Percentiles rank a stretch among this genome's conserved stretches.
Evolutionary conservation across 2,888 invertebrate species (phyloP).

Genomic region (Perizoma affinitatum): DNA sequence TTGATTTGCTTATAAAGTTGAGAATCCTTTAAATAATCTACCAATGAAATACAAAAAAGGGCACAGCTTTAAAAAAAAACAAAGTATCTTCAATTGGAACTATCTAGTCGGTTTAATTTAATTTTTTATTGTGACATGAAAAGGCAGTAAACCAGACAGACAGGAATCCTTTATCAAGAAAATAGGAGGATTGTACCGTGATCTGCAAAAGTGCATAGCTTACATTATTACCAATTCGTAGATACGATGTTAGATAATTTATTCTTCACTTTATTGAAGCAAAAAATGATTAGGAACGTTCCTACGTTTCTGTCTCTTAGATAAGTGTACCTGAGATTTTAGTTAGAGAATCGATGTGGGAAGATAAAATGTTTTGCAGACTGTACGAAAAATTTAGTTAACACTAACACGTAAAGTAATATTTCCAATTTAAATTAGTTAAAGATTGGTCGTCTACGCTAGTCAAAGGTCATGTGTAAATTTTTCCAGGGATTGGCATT

Average conservation of each 20-base stretch:
- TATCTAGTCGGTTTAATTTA: conserved; percentile 44
- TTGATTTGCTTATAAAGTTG: no score
- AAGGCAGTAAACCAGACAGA: conserved; percentile 49
- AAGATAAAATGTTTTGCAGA: no score
- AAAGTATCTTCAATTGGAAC: conserved; percentile 36
- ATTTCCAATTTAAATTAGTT: no score
- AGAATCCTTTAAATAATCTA: no score
- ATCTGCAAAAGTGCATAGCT: conserved; percentile 2
- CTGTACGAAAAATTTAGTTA: no score
- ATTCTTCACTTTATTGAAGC: no score
- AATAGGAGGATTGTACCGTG: conserved; percentile 34
- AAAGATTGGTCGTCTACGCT: no score
- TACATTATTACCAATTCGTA: no score
- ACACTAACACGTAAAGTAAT: no score
- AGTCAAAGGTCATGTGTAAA: not conserved
- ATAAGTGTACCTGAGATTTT: not conserved
- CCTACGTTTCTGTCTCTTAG: not conserved
- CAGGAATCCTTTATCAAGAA: conserved; percentile 46
- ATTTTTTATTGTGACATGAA: conserved; percentile 54
- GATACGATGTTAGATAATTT: no score
- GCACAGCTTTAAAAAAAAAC: conserved; percentile 18
- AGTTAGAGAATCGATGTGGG: no score
- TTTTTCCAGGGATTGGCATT: not conserved
- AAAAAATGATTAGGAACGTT: not conserved
- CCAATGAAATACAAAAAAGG: conserved; percentile 1